Evolutionary conservation across 2,888 invertebrate genomes (phyloP), one percentile per base, ranked within the genome.

Genomic region (Caenorhabditis sp.): DNA sequence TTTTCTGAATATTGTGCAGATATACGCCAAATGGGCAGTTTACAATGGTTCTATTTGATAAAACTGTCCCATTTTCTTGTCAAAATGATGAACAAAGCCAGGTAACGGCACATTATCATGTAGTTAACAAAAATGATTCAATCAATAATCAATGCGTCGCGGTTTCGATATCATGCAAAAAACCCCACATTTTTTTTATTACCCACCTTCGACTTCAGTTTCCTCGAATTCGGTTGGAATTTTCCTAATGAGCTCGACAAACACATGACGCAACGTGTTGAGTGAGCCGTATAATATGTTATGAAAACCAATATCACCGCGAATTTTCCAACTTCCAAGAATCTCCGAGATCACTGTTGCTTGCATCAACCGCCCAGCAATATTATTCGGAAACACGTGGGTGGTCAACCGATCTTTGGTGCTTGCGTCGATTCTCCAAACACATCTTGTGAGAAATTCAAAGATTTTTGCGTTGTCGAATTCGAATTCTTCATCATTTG

Each of bases 261-360:
- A 74, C 53, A 67, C 59, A 38, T 58, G 66, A 54, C 69, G 66
- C 5, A 74, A 59, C 50, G 61, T 68, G 58, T 63, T 69, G 49
- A 67, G 57, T 49, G 61, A 67, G 50, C 78, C 78, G 31, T 78
- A 78, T 7, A 76, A 59, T 2, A 78, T 60, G 10, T 73, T 69
- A 43, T 76, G 76, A 43, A 69, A 69, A 53, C 69, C 70, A 60
- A 60, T 67, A 57, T 75, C 76, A 12, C 76, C 70, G 20, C 71
- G 64, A 52, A 78, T 68, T 43, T 43, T 43, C 43, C 43, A 43
- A 12, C 59, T 5, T 49, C 43, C 23, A 66, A 69, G 21, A 70
- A 43, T 60, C 1, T 53, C 43, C 21, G 74, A 69, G 23, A 74
- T 74, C 0, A 27, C 20, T 14, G 63, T 63, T 25, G 61, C 69